Conservation (phyloP, 37 sponge, comb jelly and placozoan genomes). For the Theonella swinhoei region DNA sequence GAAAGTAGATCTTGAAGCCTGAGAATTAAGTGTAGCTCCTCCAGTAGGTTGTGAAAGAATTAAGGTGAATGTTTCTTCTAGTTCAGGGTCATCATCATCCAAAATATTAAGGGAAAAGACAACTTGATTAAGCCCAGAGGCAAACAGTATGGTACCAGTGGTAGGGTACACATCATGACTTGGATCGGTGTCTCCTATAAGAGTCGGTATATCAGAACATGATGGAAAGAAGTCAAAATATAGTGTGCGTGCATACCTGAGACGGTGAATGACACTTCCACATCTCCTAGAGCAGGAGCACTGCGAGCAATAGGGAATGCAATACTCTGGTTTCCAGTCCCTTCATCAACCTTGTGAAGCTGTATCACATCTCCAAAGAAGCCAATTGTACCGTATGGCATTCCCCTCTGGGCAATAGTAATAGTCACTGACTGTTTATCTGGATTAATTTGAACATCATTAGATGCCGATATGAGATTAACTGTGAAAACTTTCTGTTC, state of each 20-base stretch:
- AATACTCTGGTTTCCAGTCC: not conserved
- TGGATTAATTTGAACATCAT: conserved; percentile 60
- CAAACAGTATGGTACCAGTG: conserved; percentile 40
- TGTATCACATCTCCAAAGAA: conserved; percentile 70
- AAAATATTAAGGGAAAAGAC: conserved; percentile 48
- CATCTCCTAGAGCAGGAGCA: conserved; percentile 7
- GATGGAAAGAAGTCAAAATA: not conserved
- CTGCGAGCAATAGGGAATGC: conserved; percentile 54
- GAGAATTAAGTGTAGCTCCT: conserved; percentile 50
- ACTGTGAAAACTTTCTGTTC: conserved; percentile 66
- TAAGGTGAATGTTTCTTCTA: conserved; percentile 71
- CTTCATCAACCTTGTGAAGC: conserved; percentile 33
- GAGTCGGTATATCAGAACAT: too few relatives aligned
- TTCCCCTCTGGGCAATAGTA: conserved; percentile 64
- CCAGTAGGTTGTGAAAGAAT: conserved; percentile 50
- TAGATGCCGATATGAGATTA: conserved; percentile 45
- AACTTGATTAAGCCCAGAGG: conserved; percentile 4
- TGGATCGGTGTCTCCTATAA: not conserved
- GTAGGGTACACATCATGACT: conserved; percentile 32
- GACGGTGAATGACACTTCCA: conserved; percentile 25
- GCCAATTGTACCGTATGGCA: conserved; percentile 70
- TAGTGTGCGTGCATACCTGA: conserved; percentile 8
- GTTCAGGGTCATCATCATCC: conserved; percentile 70
- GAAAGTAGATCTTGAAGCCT: conserved; percentile 41
- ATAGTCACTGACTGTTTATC: conserved; percentile 8